Evolutionary conservation across 1,140 invertebrate genomes (phyloP), one percentile per base, ranked within the genome.

Genomic region (Saccostrea echinata): DNA sequence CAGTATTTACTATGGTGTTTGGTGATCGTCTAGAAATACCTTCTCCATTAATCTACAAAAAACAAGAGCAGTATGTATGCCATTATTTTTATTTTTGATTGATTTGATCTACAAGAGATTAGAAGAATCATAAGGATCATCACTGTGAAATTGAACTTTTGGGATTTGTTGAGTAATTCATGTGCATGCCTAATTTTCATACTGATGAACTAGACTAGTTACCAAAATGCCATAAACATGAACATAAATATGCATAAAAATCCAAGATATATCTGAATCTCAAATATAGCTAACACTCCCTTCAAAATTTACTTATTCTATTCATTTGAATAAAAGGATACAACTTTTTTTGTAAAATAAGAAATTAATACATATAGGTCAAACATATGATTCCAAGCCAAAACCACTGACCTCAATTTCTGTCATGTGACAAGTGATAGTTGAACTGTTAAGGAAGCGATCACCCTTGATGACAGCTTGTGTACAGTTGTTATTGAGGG

Each of bases 351-450:
- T 43, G 43, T n/a, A 43, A 43, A 43, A 43, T 43, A 4, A 43
- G 43, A 43, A 43, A 43, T 43, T 21, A 86, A 51, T 11, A 87
- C n/a, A 83, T 16, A 24, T 8, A 64, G 84, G 43, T 24, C 84
- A 30, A 16, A 53, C 33, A 12, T 61, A 30, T 55, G n/a, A 13
- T 18, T 3, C 24, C 8, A 11, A 57, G 8, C 52, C 53, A 18
- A 9, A 16, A 53, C 33, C 3, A 81, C 89, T 89, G 61, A 92
- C 91, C 51, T 84, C 30, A 33, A 92, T 86, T 71, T 90, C 90
- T 76, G 89, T 89, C 11, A 92, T 64, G 52, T 91, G 89, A 81
- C 91, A 92, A 18, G 87, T 88, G 9, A 88, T 30, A 4, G 51
- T 27, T 35, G 57, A 80, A 11, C 57, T 30, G 24, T 89, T 71